Percentiles rank a stretch among this genome's conserved stretches.
phyloP scores from a whole-genome alignment of 2,113 vertebrate species.

The Trichomycterus rosablanca region DNA sequence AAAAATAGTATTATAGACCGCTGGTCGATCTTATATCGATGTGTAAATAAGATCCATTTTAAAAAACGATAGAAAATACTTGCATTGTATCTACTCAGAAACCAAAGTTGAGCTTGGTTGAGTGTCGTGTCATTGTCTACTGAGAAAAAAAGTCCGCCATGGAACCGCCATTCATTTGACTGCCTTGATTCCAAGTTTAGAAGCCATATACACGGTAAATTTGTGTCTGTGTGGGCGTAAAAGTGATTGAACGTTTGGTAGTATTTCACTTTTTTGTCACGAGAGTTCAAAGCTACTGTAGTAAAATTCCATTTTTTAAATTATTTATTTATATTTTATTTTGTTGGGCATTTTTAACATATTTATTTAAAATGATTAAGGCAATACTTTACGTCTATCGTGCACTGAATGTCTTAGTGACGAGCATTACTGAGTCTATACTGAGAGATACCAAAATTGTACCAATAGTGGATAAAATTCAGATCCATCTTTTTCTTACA shows the following conservation, averaged over 20 bases:
- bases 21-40: conserved; percentile 78
- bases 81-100: conserved; percentile 70
- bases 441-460: conserved; percentile 14
- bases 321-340: conserved; percentile 21
- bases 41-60: conserved; percentile 66
- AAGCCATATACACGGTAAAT: conserved; percentile 76
- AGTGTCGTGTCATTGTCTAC: conserved; percentile 75
- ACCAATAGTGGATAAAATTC: conserved; percentile 4
- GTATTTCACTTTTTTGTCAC: conserved; percentile 50
- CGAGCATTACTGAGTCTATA: conserved; percentile 21
- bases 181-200: conserved; percentile 78
- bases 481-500: too few relatives aligned
- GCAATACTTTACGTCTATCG: conserved; percentile 36
- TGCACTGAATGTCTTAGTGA: conserved; percentile 9
- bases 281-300: conserved; percentile 41
- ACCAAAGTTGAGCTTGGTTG: conserved; percentile 80
- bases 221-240: conserved; percentile 39
- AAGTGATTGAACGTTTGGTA: conserved; percentile 37
- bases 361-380: conserved; percentile 48
- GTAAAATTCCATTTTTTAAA: conserved; percentile 48
- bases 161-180: conserved; percentile 75
- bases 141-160: conserved; percentile 64
- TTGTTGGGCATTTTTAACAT: conserved; percentile 47
- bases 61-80: conserved; percentile 53
- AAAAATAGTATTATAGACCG: conserved; percentile 72